phyloP scores from a whole-genome alignment of 2,888 invertebrate species.

The Cryptus armator region DNA sequence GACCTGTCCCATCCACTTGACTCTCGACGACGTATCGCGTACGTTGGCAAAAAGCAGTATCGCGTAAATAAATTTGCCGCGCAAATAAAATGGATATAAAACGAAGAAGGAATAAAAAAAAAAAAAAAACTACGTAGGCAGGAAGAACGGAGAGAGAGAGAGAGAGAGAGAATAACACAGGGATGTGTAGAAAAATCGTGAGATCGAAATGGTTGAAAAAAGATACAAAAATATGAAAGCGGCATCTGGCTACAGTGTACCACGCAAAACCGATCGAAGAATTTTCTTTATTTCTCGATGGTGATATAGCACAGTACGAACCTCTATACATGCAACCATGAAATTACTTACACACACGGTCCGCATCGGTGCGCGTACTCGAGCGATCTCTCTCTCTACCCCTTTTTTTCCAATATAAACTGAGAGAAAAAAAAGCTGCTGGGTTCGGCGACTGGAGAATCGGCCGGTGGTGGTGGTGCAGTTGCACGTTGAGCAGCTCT shows the following conservation, averaged over 20 bases:
- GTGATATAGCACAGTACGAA: slow-evolving; percentile 8
- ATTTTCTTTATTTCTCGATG: slow-evolving; percentile 47
- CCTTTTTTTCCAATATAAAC: slow-evolving; percentile 57
- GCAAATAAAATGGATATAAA: slow-evolving; percentile 7
- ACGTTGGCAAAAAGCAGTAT: background rate
- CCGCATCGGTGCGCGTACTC: slow-evolving; percentile 28
- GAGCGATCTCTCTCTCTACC: slow-evolving; percentile 1
- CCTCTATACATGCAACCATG: slow-evolving; percentile 11
- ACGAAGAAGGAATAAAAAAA: background rate
- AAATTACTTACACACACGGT: slow-evolving; percentile 49
- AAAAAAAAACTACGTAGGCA: background rate
- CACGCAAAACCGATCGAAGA: slow-evolving; percentile 38
- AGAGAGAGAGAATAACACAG: background rate
- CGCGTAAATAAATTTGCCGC: slow-evolving; percentile 27
- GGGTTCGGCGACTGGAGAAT: slow-evolving; percentile 33
- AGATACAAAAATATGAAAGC: slow-evolving; percentile 56
- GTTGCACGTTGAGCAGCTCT: slow-evolving; percentile 60
- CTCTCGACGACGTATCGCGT: background rate
- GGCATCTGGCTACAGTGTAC: slow-evolving; percentile 53
- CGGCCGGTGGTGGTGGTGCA: slow-evolving; percentile 37
- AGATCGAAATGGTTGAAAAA: slow-evolving; percentile 4
- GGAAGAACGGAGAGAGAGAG: background rate
- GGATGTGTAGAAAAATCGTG: slow-evolving; percentile 13
- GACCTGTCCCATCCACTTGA: slow-evolving; percentile 1
- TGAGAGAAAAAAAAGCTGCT: slow-evolving; percentile 64